phyloP scores from a whole-genome alignment of 1,140 invertebrate genomes.

The Drosophila punjabiensis region DNA sequence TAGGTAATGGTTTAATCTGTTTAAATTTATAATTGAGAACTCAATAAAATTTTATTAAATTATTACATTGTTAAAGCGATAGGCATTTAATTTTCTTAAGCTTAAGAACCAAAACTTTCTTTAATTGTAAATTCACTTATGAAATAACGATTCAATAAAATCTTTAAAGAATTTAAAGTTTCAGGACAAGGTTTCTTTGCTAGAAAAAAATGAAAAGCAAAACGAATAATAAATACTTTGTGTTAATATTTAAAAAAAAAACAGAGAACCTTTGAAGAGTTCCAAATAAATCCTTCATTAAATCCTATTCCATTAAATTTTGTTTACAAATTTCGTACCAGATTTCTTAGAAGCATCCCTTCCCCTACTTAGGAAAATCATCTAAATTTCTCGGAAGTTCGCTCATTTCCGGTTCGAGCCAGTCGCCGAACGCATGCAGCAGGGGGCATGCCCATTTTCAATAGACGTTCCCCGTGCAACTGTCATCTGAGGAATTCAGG shows the following conservation, averaged over 20 bases:
- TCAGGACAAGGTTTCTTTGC: no score
- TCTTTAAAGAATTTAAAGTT: background rate
- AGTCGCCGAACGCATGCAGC: background rate
- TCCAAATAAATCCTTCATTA: background rate
- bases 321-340: background rate
- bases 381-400: slow-evolving; percentile 13
- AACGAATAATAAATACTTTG: background rate
- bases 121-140: background rate
- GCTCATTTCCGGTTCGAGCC: background rate
- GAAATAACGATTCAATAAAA: background rate
- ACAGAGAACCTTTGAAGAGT: slow-evolving; percentile 1
- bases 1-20: no score
- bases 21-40: no score
- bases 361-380: background rate
- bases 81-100: background rate
- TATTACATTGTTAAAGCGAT: background rate
- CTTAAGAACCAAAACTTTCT: no score
- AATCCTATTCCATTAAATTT: background rate
- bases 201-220: background rate
- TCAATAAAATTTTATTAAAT: background rate
- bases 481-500: slow-evolving; percentile 42
- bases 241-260: no score
- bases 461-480: slow-evolving; percentile 13
- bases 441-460: slow-evolving; percentile 2
- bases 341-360: background rate